phyloP scores from a whole-genome alignment of 1,140 invertebrate species.

The Euschistus heros region DNA sequence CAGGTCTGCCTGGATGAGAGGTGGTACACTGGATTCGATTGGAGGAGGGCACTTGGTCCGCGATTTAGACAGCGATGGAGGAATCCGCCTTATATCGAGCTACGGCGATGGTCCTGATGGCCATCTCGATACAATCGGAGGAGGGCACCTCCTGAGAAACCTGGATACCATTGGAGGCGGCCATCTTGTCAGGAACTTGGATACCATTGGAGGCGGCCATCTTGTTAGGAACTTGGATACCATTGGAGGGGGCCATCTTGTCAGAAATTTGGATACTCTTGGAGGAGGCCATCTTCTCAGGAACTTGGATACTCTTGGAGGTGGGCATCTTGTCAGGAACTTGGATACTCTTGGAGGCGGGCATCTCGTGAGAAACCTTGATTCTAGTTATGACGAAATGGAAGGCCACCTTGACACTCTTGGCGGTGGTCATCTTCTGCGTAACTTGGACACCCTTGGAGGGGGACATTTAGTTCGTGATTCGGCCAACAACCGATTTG shows the following conservation, averaged over 20 bases:
- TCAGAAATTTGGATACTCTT: not conserved
- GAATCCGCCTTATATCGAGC: conserved; percentile 13
- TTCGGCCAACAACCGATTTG: not conserved
- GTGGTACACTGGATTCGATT: conserved; percentile 27
- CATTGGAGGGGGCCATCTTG: conserved; percentile 3
- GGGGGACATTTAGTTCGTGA: not conserved
- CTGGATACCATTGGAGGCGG: conserved; percentile 10
- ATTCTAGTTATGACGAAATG: not conserved
- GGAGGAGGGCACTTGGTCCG: conserved; percentile 19
- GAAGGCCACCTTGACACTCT: not conserved
- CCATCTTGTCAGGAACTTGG: conserved; percentile 13
- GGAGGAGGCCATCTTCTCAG: not conserved
- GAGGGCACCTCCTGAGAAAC: not conserved
- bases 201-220: conserved; percentile 2
- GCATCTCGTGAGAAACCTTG: not conserved
- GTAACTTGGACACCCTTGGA: not conserved
- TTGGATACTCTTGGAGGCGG: conserved; percentile 12
- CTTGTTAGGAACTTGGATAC: not conserved
- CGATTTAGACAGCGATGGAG: conserved; percentile 16
- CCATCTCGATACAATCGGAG: conserved; percentile 16
- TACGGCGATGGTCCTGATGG: conserved; percentile 26
- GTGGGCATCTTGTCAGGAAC: not conserved
- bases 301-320: not conserved
- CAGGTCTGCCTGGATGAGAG: conserved; percentile 19
- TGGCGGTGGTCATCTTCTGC: conserved; percentile 12